These are phyloP conservation scores for Pardalotus punctatus DNA, from an alignment of 2,113 vertebrate species.

Conservation along the genomic window DNA sequence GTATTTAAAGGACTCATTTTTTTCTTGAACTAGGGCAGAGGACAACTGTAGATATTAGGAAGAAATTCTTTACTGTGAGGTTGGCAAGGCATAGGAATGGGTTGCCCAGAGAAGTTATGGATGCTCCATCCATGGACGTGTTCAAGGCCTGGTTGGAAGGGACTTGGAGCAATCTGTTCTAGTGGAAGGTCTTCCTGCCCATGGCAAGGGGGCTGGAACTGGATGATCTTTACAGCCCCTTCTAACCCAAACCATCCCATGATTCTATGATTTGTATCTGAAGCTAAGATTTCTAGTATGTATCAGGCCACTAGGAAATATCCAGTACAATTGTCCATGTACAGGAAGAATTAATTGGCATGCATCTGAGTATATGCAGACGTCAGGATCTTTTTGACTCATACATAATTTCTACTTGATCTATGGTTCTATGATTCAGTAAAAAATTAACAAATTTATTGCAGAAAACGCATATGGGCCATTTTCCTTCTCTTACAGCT, in stretches of 20 bases:
- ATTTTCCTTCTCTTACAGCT: background rate
- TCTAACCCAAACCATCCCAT: background rate
- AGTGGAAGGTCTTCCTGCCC: background rate
- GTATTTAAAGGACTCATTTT: background rate
- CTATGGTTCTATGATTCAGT: background rate
- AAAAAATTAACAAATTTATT: accelerated
- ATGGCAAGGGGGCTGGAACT: background rate
- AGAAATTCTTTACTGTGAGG: background rate
- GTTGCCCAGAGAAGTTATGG: background rate
- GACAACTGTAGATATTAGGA: background rate
- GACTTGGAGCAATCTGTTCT: background rate
- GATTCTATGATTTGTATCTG: background rate
- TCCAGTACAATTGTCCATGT: accelerated
- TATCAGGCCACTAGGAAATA: background rate
- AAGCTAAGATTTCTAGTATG: background rate
- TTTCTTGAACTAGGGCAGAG: background rate
- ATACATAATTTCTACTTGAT: background rate
- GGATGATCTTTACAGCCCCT: background rate
- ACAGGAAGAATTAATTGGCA: background rate
- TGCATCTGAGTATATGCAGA: accelerated
- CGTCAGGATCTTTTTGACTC: background rate
- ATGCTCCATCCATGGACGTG: background rate
- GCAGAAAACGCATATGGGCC: background rate
- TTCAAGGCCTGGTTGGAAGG: background rate
- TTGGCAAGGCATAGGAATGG: background rate